Conservation (phyloP, 2,797 vertebrate genomes). For the Zalophus californianus region DNA sequence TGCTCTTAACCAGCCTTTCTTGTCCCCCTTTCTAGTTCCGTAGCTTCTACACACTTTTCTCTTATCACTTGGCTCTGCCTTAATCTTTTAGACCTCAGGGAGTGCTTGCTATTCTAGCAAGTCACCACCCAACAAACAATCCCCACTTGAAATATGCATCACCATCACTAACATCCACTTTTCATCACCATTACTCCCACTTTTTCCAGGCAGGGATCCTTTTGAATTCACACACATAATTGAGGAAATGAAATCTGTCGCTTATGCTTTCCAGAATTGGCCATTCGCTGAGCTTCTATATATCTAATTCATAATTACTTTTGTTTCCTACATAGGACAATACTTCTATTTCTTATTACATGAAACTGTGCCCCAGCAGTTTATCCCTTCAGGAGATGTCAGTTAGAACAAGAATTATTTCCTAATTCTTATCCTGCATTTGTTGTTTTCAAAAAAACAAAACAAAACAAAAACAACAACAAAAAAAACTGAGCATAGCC, state of each 20-base stretch:
- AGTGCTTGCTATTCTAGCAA: not conserved
- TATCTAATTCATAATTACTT: conserved; percentile 64
- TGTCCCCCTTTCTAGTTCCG: not conserved
- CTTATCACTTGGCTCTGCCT: not conserved
- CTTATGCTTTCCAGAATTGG: conserved; percentile 19
- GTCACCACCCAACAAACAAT: not conserved
- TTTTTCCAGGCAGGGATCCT: not conserved
- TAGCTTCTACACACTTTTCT: not conserved
- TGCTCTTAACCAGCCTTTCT: not conserved
- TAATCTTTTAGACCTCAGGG: not conserved
- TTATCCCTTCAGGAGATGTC: conserved; percentile 56
- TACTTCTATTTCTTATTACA: conserved; percentile 57
- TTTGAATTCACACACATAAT: conserved; percentile 43
- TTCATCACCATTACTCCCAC: not conserved
- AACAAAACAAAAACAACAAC: too few relatives aligned
- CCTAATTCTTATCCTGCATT: conserved; percentile 46
- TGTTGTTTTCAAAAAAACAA: not conserved
- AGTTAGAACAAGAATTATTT: conserved; percentile 54
- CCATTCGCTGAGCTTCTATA: not conserved
- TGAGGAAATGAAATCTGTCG: conserved; percentile 23
- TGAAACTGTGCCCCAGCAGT: conserved; percentile 46
- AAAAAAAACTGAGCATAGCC: not conserved
- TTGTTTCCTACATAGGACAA: conserved; percentile 5
- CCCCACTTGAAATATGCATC: not conserved
- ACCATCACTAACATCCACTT: not conserved